Evolutionary conservation across 2,797 vertebrate genomes (phyloP).

Genomic region (Lagocephalus sceleratus): DNA sequence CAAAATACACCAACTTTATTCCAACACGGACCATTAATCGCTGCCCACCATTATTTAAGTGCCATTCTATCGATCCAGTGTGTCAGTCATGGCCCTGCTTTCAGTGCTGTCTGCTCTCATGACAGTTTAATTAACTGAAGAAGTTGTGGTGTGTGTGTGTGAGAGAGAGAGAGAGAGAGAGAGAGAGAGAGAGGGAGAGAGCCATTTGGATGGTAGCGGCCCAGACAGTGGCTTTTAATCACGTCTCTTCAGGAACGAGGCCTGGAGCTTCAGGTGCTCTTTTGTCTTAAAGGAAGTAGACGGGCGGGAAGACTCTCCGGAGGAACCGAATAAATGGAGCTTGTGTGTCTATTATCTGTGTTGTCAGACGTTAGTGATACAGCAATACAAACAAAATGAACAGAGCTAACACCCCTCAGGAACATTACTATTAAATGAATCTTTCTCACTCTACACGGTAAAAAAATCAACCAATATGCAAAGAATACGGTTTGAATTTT

Average conservation of each 20-base stretch:
- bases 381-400: slow-evolving; percentile 15
- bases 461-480: too few species aligned
- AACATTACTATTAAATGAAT: too few species aligned
- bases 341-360: slow-evolving; percentile 28
- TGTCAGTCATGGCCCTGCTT: slow-evolving; percentile 35
- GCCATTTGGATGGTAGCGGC: slow-evolving; percentile 37
- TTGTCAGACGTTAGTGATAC: slow-evolving; percentile 29
- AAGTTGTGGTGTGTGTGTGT: slow-evolving; percentile 48
- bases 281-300: slow-evolving; percentile 50
- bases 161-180: too few species aligned
- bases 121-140: slow-evolving; percentile 64
- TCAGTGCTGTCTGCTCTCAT: slow-evolving; percentile 42
- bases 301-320: slow-evolving; percentile 50
- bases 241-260: slow-evolving; percentile 53
- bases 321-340: slow-evolving; percentile 40
- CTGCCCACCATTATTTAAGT: slow-evolving; percentile 37
- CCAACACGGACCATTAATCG: slow-evolving; percentile 6
- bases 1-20: slow-evolving; percentile 4
- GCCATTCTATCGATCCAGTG: slow-evolving; percentile 43
- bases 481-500: too few species aligned
- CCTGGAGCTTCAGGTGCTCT: slow-evolving; percentile 39
- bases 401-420: neutral
- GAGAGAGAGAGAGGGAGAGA: too few species aligned
- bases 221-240: slow-evolving; percentile 60
- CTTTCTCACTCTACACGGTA: too few species aligned